Base-by-base conservation (phyloP, 2,888 invertebrate genomes). In the Leucophenga maculata region DNA sequence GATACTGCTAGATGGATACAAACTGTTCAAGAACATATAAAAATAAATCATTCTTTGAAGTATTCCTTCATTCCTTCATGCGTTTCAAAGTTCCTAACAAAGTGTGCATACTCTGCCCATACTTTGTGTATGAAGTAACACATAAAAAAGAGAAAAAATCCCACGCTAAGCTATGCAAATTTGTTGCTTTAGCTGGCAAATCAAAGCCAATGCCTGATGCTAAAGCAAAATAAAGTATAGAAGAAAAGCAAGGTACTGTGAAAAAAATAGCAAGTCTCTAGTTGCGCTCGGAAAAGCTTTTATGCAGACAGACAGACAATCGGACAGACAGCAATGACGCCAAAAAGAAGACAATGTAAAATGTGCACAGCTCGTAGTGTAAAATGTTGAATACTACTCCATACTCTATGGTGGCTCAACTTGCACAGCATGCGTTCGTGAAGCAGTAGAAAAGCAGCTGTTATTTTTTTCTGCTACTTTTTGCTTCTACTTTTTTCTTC, bases 121-220 rank as follows among this genome's bases (percentile, higher is more conserved):
- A 26, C 26, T 26, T 26, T 26, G 4, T 26, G 26, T 26, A 26
- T 3, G 26, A 4, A 26, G 26, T 26, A 11, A 50, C 64, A 64
- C 65, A 14, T 59, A 31, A 26, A 59, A 26, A 59, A 26, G 26
- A 4, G 11, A 32, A 55, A 44, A 22, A 55, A 44, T 44, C 3
- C 6, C 3, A 55, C 74, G 72, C 73, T 72, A 75, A 74, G 67
- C 76, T 75, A 82, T 83, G 80, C 78, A 80, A 80, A 83, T 82
- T 77, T 73, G 75, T 74, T 80, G 78, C 70, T 78, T 68, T 72
- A 59, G 59, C 31, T 48, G 68, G 73, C 70, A 80, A 83, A 82
- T 80, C 82, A 82, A 77, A 80, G 80, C 80, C 76, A 77, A 74
- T 72, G 72, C 22, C 46, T 64, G 62, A 60, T 39, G 18, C 48